Conservation (phyloP, 2,888 invertebrate genomes). For the Pherbina coryleti region DNA sequence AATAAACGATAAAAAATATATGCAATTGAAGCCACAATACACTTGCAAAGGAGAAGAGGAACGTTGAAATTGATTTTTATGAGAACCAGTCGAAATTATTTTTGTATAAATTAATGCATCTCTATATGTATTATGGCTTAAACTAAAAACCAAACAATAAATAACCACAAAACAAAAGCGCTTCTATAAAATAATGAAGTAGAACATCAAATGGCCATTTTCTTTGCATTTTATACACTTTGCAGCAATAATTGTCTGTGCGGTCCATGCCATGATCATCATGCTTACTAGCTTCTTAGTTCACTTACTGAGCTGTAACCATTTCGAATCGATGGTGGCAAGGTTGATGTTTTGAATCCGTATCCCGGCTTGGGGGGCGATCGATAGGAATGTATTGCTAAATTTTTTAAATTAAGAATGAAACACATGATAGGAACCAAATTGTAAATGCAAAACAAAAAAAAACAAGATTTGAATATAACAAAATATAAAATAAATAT, state of each 20-base stretch:
- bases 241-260: neutral
- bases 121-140: neutral
- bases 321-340: conserved; percentile 76
- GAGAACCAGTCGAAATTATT: too few relatives aligned
- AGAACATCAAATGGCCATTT: neutral
- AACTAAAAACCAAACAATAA: neutral
- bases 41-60: too few relatives aligned
- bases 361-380: conserved; percentile 84
- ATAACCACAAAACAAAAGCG: neutral
- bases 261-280: neutral
- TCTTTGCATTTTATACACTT: neutral
- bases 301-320: conserved; percentile 71
- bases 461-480: conserved; percentile 36
- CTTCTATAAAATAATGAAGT: neutral
- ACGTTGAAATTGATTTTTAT: too few relatives aligned
- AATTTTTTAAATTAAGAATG: conserved; percentile 56
- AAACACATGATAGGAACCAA: conserved; percentile 59
- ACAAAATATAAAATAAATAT: conserved; percentile 41
- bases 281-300: conserved; percentile 7
- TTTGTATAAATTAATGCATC: neutral
- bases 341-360: conserved; percentile 80
- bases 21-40: too few relatives aligned
- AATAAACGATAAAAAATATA: neutral
- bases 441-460: conserved; percentile 28
- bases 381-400: conserved; percentile 71